phyloP scores from a whole-genome alignment of 2,888 invertebrate species.

The Euproctis similis region DNA sequence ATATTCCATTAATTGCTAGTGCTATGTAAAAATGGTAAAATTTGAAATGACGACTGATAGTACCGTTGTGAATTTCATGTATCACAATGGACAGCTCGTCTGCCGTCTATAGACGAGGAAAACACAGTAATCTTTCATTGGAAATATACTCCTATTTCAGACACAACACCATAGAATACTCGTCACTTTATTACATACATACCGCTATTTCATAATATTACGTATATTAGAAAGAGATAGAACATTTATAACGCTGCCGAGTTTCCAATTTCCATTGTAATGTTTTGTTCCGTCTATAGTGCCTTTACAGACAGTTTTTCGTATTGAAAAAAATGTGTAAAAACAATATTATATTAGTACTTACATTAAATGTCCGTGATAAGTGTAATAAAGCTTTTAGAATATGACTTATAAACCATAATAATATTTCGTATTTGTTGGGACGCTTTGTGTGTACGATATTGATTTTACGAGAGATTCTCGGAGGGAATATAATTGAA shows the following conservation, averaged over 20 bases:
- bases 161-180: no score
- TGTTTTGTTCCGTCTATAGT: constrained; percentile 17
- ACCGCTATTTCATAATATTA: constrained; percentile 3
- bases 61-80: no score
- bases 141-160: no score
- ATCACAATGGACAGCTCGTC: no score
- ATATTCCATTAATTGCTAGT: no score
- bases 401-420: not conserved
- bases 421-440: constrained; percentile 1
- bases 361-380: not conserved
- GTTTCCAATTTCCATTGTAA: constrained; percentile 1
- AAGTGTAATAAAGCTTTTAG: constrained; percentile 1
- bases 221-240: constrained; percentile 10
- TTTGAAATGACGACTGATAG: no score
- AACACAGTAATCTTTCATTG: no score
- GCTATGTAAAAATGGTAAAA: no score
- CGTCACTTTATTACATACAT: not conserved
- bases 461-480: constrained; percentile 17
- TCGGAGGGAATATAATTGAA: not conserved
- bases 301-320: constrained; percentile 11
- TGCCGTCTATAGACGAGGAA: not conserved
- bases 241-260: constrained; percentile 7
- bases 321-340: constrained; percentile 6
- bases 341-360: constrained; percentile 3
- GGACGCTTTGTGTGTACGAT: constrained; percentile 14